phyloP scores from a whole-genome alignment of 1,140 invertebrate species.

The Rhagoletis zephyria region DNA sequence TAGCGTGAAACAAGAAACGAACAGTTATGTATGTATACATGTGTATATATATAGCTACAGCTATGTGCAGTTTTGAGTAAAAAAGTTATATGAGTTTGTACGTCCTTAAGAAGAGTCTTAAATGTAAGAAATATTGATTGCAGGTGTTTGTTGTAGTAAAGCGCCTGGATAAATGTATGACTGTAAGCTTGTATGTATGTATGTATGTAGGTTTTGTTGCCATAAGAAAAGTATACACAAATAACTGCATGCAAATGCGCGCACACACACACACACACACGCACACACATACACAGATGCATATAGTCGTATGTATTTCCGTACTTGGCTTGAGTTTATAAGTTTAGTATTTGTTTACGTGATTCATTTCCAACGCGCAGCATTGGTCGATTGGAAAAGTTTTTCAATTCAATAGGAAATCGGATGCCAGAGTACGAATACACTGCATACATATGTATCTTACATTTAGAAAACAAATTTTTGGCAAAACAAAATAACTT shows the following conservation, averaged over 20 bases:
- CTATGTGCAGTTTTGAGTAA: background rate
- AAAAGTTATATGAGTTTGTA: background rate
- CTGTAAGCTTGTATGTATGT: background rate
- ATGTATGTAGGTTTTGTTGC: background rate
- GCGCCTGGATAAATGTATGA: background rate
- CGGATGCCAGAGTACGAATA: background rate
- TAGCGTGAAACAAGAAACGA: background rate
- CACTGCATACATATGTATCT: background rate
- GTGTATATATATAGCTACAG: background rate
- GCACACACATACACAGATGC: no score
- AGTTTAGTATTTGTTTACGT: background rate
- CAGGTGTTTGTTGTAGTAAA: background rate
- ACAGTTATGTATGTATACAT: background rate
- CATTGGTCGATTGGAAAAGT: conserved; percentile 10
- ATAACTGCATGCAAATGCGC: background rate
- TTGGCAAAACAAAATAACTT: no score
- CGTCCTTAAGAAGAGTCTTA: background rate
- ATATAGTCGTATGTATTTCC: no score
- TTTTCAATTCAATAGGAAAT: conserved; percentile 9
- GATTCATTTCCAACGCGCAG: background rate
- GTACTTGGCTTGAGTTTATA: no score
- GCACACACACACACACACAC: background rate
- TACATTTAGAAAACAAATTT: background rate
- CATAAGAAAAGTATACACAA: background rate
- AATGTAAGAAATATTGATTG: background rate